Evolutionary conservation across 2,888 invertebrate genomes (phyloP), one percentile per base, ranked within the genome.

Genomic region (Macroteleia sp.): DNA sequence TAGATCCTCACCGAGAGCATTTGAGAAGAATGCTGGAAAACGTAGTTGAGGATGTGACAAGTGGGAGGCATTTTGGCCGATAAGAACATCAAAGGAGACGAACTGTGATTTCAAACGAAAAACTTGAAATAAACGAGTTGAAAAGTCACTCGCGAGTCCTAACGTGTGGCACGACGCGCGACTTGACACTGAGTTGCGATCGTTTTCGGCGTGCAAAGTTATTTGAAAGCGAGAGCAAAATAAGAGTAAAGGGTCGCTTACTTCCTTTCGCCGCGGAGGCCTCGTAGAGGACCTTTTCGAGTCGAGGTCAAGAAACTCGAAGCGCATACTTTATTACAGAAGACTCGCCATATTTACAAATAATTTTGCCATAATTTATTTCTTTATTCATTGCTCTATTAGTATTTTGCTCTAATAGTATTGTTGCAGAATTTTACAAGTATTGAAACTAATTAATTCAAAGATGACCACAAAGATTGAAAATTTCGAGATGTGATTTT

Each of bases 1-100:
- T n/a, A n/a, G n/a, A n/a, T 44, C 10, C 75, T 90, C 85, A 91
- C 90, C 90, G 89, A 88, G 16, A 90, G 85, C 87, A 90, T 85
- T 48, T 86, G 84, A 17, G 90, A 89, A 1, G 90, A 90, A 57
- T 89, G 89, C 78, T 90, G 90, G 42, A 91, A 88, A 3, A 91
- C 90, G 79, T 90, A 90, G 78, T 88, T 89, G 3, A 90, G 79
- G 20, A 84, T 86, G 52, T 85, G 81, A 22, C 81, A 82, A 9
- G 84, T 78, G 30, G 85, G 80, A 4, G 80, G 76, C 86, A 86
- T 86, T 22, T 64, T 61, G 39, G 12, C n/a, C 3, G 61, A 14
- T 12, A 28, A n/a, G 17, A 9, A 48, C 46, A 61, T 46, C 20
- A n/a, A 41, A 46, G 16, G 28, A 32, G 14, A 1, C 44, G 44